Conservation (phyloP, 2,888 invertebrate genomes). For the Sepiola atlantica region DNA sequence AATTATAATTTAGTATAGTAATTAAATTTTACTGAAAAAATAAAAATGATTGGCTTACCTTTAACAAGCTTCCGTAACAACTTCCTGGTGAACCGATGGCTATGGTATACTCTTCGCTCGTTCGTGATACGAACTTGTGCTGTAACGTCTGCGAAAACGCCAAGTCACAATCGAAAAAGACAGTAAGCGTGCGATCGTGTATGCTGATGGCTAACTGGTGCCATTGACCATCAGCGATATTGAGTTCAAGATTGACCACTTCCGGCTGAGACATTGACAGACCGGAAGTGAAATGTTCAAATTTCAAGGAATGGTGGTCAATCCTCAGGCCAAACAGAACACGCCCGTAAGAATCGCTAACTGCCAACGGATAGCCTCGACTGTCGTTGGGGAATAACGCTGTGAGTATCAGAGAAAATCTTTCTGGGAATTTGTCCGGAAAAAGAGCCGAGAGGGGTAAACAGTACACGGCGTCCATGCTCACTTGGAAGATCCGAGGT, state of each 20-base stretch:
- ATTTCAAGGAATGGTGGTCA: background rate
- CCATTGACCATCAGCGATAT: constrained; percentile 61
- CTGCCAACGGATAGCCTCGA: background rate
- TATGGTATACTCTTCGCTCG: background rate
- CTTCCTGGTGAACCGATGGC: background rate
- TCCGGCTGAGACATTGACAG: background rate
- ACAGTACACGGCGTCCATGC: background rate
- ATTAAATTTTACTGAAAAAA: background rate
- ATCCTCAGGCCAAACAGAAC: background rate
- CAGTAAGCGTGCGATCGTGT: constrained; percentile 54
- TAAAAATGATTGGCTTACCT: background rate
- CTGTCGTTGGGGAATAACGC: background rate
- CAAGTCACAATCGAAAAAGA: constrained; percentile 64
- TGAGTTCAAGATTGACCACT: constrained; percentile 54
- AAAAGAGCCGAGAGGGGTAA: background rate
- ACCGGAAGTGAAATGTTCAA: background rate
- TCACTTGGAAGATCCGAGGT: background rate
- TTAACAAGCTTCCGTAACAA: background rate
- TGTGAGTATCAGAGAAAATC: constrained; percentile 13
- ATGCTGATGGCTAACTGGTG: constrained; percentile 64
- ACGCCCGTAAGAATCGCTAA: background rate
- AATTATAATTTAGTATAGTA: too few relatives aligned
- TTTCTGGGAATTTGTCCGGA: background rate
- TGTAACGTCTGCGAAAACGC: background rate
- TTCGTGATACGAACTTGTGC: background rate